Evolutionary conservation across 2,113 vertebrate species (phyloP).

Genomic region (Salvelinus alpinus): DNA sequence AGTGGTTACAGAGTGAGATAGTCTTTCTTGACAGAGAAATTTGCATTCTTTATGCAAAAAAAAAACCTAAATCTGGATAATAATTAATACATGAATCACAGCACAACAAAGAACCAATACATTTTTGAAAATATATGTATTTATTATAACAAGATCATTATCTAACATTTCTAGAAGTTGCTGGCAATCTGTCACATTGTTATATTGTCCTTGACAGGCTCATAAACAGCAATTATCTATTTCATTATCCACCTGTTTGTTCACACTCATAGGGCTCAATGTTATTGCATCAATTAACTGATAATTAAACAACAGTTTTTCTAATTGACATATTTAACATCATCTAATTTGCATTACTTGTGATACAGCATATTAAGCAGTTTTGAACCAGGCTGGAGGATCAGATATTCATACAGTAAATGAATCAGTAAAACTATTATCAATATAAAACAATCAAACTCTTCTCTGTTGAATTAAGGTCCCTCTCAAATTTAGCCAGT

Average conservation of each 20-base stretch:
- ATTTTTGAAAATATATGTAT: constrained; percentile 32
- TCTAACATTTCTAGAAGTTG: constrained; percentile 52
- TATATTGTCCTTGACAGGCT: constrained; percentile 69
- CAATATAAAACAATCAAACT: constrained; percentile 27
- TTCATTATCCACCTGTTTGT: constrained; percentile 75
- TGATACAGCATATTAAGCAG: constrained; percentile 51
- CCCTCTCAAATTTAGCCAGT: constrained; percentile 7
- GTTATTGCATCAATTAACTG: constrained; percentile 73
- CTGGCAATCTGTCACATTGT: constrained; percentile 63
- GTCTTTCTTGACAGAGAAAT: neutral
- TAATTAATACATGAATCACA: neutral
- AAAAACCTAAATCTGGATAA: neutral
- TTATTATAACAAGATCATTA: constrained; percentile 56
- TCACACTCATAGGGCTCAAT: constrained; percentile 64
- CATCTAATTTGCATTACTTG: constrained; percentile 58
- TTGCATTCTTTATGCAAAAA: constrained; percentile 15
- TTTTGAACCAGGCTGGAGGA: constrained; percentile 38
- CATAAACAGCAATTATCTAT: constrained; percentile 73
- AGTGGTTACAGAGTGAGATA: neutral
- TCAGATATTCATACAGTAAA: too few species aligned
- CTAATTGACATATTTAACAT: constrained; percentile 69
- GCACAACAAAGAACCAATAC: neutral
- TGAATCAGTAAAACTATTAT: constrained; percentile 1
- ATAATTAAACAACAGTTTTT: constrained; percentile 74
- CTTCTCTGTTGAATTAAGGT: constrained; percentile 38